These are phyloP conservation scores for Calidris pygmaea DNA, from an alignment of 2,113 vertebrate species.

Conservation along the genomic window DNA sequence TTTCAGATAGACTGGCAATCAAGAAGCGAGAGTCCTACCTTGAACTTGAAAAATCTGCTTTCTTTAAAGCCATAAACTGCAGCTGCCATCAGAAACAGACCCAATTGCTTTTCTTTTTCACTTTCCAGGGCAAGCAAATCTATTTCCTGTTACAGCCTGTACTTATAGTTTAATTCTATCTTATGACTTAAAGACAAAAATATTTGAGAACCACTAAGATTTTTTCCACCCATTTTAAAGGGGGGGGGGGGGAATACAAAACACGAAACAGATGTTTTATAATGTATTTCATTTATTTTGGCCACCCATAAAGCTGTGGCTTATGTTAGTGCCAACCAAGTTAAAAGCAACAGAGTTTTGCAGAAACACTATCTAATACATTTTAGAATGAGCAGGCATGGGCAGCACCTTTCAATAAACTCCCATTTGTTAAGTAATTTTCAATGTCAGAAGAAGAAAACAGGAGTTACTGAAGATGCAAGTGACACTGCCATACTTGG, in stretches of 20 bases:
- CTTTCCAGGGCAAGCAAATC: conserved; percentile 38
- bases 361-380: neutral
- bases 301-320: conserved; percentile 33
- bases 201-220: conserved; percentile 49
- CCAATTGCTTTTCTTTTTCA: conserved; percentile 21
- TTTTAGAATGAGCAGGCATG: neutral
- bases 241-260: neutral
- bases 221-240: conserved; percentile 32
- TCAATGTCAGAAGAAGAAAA: neutral
- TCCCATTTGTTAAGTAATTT: neutral
- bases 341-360: conserved; percentile 17
- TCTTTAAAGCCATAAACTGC: conserved; percentile 10
- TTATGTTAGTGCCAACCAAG: conserved; percentile 41
- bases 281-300: conserved; percentile 52
- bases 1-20: neutral
- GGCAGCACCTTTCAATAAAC: neutral
- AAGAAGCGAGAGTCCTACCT: conserved; percentile 8
- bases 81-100: conserved; percentile 48
- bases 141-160: conserved; percentile 42
- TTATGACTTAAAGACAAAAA: conserved; percentile 56
- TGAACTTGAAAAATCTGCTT: conserved; percentile 27
- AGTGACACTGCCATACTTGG: neutral
- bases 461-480: neutral
- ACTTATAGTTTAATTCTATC: conserved; percentile 44
- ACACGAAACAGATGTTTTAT: conserved; percentile 28